phyloP scores from a whole-genome alignment of 2,888 invertebrate genomes.

The Dynastes tityus region DNA sequence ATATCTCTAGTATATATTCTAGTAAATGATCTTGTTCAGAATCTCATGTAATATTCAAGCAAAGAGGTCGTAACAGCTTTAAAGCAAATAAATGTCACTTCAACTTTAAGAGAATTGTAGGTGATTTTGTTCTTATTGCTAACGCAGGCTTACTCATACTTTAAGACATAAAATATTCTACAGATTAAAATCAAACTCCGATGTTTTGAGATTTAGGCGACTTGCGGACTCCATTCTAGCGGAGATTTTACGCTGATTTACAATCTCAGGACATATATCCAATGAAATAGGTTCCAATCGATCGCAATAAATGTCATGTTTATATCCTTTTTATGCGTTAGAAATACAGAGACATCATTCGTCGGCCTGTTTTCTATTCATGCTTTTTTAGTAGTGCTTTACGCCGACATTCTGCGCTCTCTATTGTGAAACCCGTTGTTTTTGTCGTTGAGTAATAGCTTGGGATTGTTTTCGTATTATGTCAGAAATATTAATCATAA shows the following conservation, averaged over 20 bases:
- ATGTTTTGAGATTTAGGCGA: slow-evolving; percentile 21
- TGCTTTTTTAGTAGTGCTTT: slow-evolving; percentile 1
- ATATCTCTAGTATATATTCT: too few species aligned
- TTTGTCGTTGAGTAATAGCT: slow-evolving; percentile 2
- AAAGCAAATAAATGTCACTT: too few species aligned
- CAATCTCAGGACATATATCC: slow-evolving; percentile 17
- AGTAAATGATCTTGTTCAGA: too few species aligned
- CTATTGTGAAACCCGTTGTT: not conserved
- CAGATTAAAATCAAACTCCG: slow-evolving; percentile 8
- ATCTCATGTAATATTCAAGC: too few species aligned
- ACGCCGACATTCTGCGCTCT: slow-evolving; percentile 10
- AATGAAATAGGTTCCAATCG: slow-evolving; percentile 27
- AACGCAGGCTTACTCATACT: not conserved
- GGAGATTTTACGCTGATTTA: slow-evolving; percentile 23
- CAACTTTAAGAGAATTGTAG: too few species aligned
- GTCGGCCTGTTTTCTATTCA: slow-evolving; percentile 32
- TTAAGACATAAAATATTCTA: not conserved
- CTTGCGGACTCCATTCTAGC: slow-evolving; percentile 9
- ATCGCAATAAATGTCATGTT: slow-evolving; percentile 41
- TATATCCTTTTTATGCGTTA: slow-evolving; percentile 36
- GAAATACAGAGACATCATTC: slow-evolving; percentile 22
- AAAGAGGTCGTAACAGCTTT: too few species aligned
- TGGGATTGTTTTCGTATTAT: not conserved
- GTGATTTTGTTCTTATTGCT: not conserved
- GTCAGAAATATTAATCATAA: too few species aligned